Evolutionary conservation across 2,888 invertebrate genomes (phyloP).

Genomic region (Drosophila anceps): DNA sequence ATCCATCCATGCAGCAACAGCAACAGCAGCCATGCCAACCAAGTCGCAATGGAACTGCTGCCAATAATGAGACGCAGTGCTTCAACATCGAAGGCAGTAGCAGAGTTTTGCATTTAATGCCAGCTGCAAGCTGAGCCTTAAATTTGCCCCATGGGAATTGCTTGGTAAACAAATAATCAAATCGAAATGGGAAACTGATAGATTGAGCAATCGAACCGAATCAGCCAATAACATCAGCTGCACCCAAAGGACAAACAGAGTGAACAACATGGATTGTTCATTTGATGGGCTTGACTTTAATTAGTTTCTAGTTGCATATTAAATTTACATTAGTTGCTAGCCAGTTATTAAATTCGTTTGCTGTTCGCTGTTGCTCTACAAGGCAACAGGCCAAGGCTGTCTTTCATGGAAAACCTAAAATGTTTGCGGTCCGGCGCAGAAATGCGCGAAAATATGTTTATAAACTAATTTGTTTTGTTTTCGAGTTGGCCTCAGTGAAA

Average conservation of each 20-base stretch:
- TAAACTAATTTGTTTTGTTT: slow-evolving; percentile 57
- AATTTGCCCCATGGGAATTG: slow-evolving; percentile 16
- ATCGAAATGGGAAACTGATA: slow-evolving; percentile 9
- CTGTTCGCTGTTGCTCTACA: neutral
- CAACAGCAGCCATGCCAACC: slow-evolving; percentile 28
- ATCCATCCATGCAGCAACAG: slow-evolving; percentile 4
- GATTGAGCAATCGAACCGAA: slow-evolving; percentile 12
- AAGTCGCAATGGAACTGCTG: slow-evolving; percentile 11
- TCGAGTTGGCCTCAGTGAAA: slow-evolving; percentile 31
- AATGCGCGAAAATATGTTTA: slow-evolving; percentile 59
- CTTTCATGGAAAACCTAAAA: slow-evolving; percentile 6
- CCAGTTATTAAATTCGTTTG: neutral
- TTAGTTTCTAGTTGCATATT: neutral
- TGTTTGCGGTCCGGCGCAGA: slow-evolving; percentile 39
- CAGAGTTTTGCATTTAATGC: slow-evolving; percentile 39
- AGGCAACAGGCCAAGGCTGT: slow-evolving; percentile 7
- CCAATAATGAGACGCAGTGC: slow-evolving; percentile 28
- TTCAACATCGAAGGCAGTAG: slow-evolving; percentile 8
- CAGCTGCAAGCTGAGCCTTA: slow-evolving; percentile 24
- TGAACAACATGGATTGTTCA: neutral
- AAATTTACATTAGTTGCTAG: neutral
- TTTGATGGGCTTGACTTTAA: neutral
- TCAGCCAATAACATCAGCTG: slow-evolving; percentile 15
- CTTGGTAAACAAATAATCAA: slow-evolving; percentile 31
- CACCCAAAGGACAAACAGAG: neutral